Conservation (phyloP, 2,888 invertebrate species). For the Ditula angustiorana region DNA sequence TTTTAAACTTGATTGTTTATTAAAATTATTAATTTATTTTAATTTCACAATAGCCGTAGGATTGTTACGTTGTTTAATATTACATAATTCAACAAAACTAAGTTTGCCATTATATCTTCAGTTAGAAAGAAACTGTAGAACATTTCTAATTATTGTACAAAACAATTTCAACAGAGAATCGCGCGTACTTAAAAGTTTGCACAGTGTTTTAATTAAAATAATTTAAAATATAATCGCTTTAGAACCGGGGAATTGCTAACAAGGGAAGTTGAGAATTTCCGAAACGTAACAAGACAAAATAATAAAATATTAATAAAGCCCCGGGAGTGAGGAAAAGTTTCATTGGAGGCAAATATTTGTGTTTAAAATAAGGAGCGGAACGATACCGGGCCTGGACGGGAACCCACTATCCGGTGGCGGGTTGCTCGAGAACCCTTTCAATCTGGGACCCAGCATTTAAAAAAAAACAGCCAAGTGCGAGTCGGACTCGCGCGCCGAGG, state of each 20-base stretch:
- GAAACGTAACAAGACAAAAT: constrained; percentile 83
- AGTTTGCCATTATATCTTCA: not conserved
- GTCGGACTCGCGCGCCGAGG: too few species aligned
- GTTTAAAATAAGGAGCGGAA: constrained; percentile 80
- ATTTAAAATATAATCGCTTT: constrained; percentile 86
- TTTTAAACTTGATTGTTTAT: too few species aligned
- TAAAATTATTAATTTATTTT: too few species aligned
- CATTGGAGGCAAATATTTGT: constrained; percentile 80
- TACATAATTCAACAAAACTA: constrained; percentile 6
- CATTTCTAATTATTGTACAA: constrained; percentile 57
- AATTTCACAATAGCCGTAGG: too few species aligned
- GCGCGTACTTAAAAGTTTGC: constrained; percentile 69
- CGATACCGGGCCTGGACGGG: constrained; percentile 68
- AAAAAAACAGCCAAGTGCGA: too few species aligned
- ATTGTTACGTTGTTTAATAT: too few species aligned
- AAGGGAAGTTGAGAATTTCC: constrained; percentile 80
- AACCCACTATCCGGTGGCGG: constrained; percentile 51
- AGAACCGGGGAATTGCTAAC: constrained; percentile 77
- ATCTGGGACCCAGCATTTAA: constrained; percentile 8
- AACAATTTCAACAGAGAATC: constrained; percentile 55
- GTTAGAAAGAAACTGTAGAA: constrained; percentile 42
- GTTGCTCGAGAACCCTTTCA: constrained; percentile 46
- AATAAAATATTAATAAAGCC: constrained; percentile 85
- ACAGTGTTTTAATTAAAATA: constrained; percentile 85
- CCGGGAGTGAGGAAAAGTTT: constrained; percentile 82